phyloP scores from a whole-genome alignment of 2,113 vertebrate genomes.

The Spizaetus ornatus region DNA sequence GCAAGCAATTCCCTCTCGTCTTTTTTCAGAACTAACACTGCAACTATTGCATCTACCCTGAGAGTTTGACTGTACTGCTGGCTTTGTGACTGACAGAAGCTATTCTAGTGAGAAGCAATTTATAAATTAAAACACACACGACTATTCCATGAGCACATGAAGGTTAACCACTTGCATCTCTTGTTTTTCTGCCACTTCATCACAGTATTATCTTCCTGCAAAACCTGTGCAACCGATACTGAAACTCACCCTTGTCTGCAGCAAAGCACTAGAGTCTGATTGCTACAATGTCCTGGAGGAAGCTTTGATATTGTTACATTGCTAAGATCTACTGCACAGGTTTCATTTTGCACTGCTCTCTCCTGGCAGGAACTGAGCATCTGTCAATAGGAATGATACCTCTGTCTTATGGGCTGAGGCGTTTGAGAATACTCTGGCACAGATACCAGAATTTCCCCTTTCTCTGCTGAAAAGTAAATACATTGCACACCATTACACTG shows the following conservation, averaged over 20 bases:
- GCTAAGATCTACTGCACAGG: not conserved
- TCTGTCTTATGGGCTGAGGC: accelerated
- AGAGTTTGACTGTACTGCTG: not conserved
- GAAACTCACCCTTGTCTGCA: not conserved
- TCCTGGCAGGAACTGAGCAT: not conserved
- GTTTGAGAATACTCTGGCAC: not conserved
- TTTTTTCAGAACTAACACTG: not conserved
- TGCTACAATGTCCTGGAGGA: not conserved
- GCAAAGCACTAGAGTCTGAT: not conserved
- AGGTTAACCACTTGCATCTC: constrained; percentile 11
- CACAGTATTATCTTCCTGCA: constrained; percentile 12
- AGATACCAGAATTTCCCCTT: not conserved
- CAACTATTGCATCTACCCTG: not conserved
- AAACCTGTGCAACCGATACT: constrained; percentile 38
- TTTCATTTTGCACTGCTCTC: not conserved
- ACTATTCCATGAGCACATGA: not conserved
- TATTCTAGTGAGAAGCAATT: not conserved
- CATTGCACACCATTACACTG: not conserved
- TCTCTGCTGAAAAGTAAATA: not conserved
- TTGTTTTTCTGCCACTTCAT: constrained; percentile 44
- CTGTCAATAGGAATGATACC: not conserved
- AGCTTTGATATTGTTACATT: not conserved
- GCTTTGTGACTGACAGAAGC: not conserved
- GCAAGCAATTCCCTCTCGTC: not conserved
- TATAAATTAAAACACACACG: not conserved